Evolutionary conservation across 1,140 invertebrate species (phyloP), one percentile per base, ranked within the genome.

Genomic region (Uloborus diversus): DNA sequence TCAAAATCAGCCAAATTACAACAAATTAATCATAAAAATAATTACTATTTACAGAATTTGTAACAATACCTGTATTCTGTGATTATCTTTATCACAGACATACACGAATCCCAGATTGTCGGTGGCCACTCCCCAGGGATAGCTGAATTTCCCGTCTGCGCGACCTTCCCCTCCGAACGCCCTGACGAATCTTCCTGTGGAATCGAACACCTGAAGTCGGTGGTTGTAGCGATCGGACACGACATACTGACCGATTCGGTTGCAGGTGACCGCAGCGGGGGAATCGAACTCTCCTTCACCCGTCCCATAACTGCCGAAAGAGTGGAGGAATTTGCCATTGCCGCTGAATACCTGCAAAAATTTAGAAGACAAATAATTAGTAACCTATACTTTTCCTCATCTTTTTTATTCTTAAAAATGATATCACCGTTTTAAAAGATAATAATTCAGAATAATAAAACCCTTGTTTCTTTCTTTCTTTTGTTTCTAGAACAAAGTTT

Each of bases 61-160:
- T n/a, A n/a, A n/a, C n/a, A n/a, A n/a, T 42, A 76, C 79, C 69
- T 85, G 86, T 80, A 97, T 92, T 88, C 96, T 91, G 88, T 98
- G 95, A 89, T 98, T 98, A 89, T 98, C 96, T 89, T 99, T 99
- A 89, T 99, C 97, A 89, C 96, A 98, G 59, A 99, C 96, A 87
- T 99, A 99, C 85, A 99, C 98, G 88, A 98, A 97, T 83, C 97
- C 97, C 84, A 98, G 91, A 64, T 95, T 95, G 87, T 99, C 97
- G 56, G 97, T 98, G 69, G 96, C 95, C 79, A 99, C 94, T 78
- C 97, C 97, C 96, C 97, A 99, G 7, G 97, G 97, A 89, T 98
- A 98, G 89, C 96, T 97, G 88, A 99, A 96, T 84, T 95, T 91
- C 37, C 89, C 88, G 57, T 88, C 86, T 13, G 73, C 82, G 93